Percentiles rank a stretch among this genome's conserved stretches.
Conservation (phyloP, 2,797 vertebrate genomes). For the Gymnothorax javanicus region DNA sequence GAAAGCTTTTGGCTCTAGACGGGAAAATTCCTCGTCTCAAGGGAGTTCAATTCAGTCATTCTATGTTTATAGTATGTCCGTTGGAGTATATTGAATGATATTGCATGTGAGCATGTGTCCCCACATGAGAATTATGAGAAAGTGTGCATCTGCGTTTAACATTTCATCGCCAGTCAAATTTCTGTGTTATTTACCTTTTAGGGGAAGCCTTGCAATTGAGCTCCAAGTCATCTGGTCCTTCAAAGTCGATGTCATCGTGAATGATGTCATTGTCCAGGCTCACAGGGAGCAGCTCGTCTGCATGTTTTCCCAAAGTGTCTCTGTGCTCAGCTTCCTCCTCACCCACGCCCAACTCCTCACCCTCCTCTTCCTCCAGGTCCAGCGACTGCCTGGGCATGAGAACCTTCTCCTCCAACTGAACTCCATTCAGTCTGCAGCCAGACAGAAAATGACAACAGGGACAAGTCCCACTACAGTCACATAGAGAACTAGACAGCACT, state of each 20-base stretch:
- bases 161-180: background rate
- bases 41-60: background rate
- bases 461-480: background rate
- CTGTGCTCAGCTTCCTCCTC: conserved; percentile 83
- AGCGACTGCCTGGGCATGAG: conserved; percentile 79
- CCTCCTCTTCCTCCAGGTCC: conserved; percentile 88
- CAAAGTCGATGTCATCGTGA: conserved; percentile 82
- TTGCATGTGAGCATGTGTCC: background rate
- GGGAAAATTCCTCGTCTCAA: too few relatives aligned
- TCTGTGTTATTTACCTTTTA: conserved; percentile 69
- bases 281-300: conserved; percentile 69
- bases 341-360: conserved; percentile 85
- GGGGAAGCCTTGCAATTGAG: conserved; percentile 89
- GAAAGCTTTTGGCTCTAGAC: background rate
- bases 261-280: conserved; percentile 76
- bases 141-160: background rate
- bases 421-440: conserved; percentile 84
- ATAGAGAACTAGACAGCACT: background rate
- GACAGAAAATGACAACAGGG: conserved; percentile 22
- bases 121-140: background rate
- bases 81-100: background rate
- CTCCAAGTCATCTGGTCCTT: conserved; percentile 79
- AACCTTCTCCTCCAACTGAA: conserved; percentile 86
- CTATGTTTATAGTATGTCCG: background rate
- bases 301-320: conserved; percentile 72